Base-by-base conservation (phyloP, 1,140 invertebrate species). In the Oppia nitens region DNA sequence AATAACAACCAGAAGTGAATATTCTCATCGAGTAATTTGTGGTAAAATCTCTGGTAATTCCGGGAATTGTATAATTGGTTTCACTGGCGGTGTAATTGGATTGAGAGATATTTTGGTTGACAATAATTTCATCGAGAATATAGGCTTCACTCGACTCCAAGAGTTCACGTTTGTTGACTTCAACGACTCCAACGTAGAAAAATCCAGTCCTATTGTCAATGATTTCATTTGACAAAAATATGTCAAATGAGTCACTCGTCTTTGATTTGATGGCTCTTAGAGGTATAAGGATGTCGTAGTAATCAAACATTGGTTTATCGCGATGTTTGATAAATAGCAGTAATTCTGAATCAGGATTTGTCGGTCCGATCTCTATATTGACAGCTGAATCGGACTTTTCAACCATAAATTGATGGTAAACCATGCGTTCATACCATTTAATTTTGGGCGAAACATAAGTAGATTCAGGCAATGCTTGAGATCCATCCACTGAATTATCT, bases 1-100 rank as follows among this genome's bases (percentile, higher is more conserved):
- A 71, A 45, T 69, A 70, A 48, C 66, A 70, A 17, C 67, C 68
- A 24, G 66, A 65, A 24, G 67, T 66, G 55, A 64, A 68, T 9
- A 71, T 64, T 47, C 68, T 53, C 4, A 71, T 59, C 12, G 62
- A 57, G 59, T 70, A 70, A 59, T 70, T 65, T 12, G 67, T 69
- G 1, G 63, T 63, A 55, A 66, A 68, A 53, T 69, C 57, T 47
- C 64, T 52, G 21, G 62, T 3, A 20, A 55, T 26, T 9, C 58
- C 53, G 61, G 58, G 24, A 47, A 55, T 23, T 28, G 51, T 29
- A 29, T 50, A 14, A 53, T 62, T 14, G 53, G 48, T 21, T 61
- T 66, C 53, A 47, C 60, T 60, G 59, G 59, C 47, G 3, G 60
- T 62, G 54, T 64, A 58, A 60, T 66, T 68, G 9, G 53, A 24